Evolutionary conservation across 2,113 vertebrate genomes (phyloP).

Genomic region (Euleptes europaea): DNA sequence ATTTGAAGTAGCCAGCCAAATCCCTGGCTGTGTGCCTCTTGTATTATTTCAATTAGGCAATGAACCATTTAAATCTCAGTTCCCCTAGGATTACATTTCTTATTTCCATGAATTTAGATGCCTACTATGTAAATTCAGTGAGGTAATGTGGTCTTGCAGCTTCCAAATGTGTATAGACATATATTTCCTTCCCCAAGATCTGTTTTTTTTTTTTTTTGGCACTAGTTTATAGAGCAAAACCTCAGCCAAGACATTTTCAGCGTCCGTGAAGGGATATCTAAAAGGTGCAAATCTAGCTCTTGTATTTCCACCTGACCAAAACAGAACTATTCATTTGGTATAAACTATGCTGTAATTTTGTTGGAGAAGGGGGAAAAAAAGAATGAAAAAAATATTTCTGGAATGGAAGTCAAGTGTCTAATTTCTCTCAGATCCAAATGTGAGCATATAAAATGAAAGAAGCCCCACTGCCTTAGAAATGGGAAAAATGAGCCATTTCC

Average conservation of each 20-base stretch:
- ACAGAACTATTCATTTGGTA: not conserved
- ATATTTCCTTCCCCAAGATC: not conserved
- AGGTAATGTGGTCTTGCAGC: not conserved
- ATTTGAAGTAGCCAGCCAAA: not conserved
- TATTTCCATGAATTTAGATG: not conserved
- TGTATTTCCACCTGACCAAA: conserved; percentile 19
- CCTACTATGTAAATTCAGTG: not conserved
- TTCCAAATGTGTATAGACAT: not conserved
- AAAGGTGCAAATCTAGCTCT: not conserved
- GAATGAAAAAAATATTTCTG: not conserved
- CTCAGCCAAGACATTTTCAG: not conserved
- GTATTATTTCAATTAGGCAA: conserved; percentile 25
- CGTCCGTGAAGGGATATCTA: not conserved
- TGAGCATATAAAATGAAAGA: conserved; percentile 27
- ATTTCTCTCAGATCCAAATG: not conserved
- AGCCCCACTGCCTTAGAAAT: conserved; percentile 9
- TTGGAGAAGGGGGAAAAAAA: not conserved
- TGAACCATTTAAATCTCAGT: conserved; percentile 20
- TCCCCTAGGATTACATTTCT: conserved; percentile 31
- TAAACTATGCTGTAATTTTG: not conserved
- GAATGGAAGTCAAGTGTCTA: conserved; percentile 28
- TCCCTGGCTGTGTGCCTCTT: not conserved
- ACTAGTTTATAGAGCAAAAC: not conserved
- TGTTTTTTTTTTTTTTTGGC: not conserved
- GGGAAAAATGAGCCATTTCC: conserved; percentile 25